These are phyloP conservation scores for Burhinus oedicnemus DNA, from an alignment of 2,113 vertebrate species.

Conservation along the genomic window DNA sequence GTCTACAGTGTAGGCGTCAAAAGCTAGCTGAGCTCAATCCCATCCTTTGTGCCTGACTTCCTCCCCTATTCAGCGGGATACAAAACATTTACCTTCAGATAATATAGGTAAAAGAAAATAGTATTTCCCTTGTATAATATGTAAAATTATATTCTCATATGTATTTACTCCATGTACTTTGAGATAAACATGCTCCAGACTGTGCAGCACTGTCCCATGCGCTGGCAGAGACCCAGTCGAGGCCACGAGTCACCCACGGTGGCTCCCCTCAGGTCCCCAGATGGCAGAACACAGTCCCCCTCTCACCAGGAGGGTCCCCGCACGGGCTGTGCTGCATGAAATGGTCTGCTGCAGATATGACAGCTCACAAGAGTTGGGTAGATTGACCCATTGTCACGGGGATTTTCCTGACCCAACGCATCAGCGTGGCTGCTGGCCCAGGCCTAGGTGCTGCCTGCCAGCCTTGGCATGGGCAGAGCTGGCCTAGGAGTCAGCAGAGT, in stretches of 20 bases:
- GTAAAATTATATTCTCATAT: neutral
- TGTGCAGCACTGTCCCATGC: neutral
- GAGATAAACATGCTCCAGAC: neutral
- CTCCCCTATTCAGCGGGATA: neutral
- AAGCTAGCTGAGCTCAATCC: neutral
- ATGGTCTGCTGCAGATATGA: neutral
- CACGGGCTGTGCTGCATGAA: neutral
- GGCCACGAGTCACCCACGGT: accelerated
- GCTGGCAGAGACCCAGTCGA: accelerated
- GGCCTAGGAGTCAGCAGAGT: neutral
- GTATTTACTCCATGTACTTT: neutral
- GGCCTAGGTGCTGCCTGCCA: neutral
- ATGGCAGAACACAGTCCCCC: neutral
- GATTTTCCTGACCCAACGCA: neutral
- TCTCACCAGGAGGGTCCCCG: neutral
- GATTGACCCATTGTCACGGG: accelerated
- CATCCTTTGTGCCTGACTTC: neutral
- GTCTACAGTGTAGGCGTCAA: neutral
- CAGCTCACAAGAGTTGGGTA: neutral
- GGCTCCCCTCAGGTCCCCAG: neutral
- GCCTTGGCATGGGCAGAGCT: neutral
- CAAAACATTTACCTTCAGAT: neutral
- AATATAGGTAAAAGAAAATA: neutral
- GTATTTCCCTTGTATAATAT: neutral
- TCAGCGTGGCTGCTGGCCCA: accelerated